Evolutionary conservation across 2,797 vertebrate species (phyloP), one percentile per base, ranked within the genome.

Genomic region (Tamandua tetradactyla): DNA sequence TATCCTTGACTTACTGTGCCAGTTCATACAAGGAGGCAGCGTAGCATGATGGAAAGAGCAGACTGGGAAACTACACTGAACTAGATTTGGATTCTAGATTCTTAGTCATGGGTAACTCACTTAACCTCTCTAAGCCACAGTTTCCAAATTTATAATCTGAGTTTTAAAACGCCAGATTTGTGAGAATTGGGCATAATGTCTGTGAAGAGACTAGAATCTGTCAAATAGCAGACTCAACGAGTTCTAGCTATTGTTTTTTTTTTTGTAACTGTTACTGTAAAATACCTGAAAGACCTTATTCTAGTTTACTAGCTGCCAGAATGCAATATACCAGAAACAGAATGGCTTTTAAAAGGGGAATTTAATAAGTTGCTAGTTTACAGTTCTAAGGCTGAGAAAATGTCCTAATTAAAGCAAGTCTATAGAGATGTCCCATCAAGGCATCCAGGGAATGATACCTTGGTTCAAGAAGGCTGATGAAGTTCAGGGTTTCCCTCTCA

Each of bases 121-220:
- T 78, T 78, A 78, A 69, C 40, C 20, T 62, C 52, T 64, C 22
- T 79, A 27, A 86, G 42, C 12, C 64, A 69, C 76, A 47, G n/a
- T 91, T 74, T 85, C 71, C 61, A 68, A 40, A 68, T 71, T 35
- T 59, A 59, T 75, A 68, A 86, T 52, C 15, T 55, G 69, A 92
- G 22, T 93, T 93, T 37, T 27, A 47, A 88, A 82, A 84, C 44
- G 27, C 22, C 66, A 76, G 11, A 72, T 81, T 91, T 91, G 44
- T 78, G 49, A 94, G 74, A 52, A 89, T 87, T 87, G 61, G 10
- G 40, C 17, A 23, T 9, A 71, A 86, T 76, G 18, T 92, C 35
- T 64, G 0, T 72, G 79, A 91, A 82, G 5, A 83, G 32, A 27
- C 2, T 83, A 40, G 42, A 79, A 47, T 44, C 7, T 95, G 86